phyloP scores from a whole-genome alignment of 2,888 invertebrate species.

The Lepas anatifera region DNA sequence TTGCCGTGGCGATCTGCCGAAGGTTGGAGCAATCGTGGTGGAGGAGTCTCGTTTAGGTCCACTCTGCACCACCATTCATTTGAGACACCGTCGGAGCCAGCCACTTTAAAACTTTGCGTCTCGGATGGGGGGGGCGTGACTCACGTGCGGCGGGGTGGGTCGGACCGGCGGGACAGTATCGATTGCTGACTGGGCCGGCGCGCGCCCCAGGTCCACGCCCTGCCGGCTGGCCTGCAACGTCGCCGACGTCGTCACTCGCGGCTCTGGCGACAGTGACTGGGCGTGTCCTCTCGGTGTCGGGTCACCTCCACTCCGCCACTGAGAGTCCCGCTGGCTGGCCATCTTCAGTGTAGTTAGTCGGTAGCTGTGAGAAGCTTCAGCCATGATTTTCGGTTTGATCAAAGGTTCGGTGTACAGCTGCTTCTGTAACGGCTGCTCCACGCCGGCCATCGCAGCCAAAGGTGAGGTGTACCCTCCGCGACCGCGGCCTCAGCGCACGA shows the following conservation, averaged over 20 bases:
- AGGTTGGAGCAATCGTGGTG: too few species aligned
- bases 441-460: not conserved
- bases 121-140: not conserved
- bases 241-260: constrained; percentile 13
- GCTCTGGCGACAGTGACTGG: constrained; percentile 16
- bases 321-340: too few species aligned
- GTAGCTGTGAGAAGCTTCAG: not conserved
- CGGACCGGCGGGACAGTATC: not conserved
- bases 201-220: not conserved
- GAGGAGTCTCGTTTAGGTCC: too few species aligned
- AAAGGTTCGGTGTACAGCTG: constrained; percentile 86
- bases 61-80: too few species aligned
- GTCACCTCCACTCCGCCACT: not conserved
- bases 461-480: too few species aligned
- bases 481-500: too few species aligned
- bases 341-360: not conserved
- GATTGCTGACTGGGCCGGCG: not conserved
- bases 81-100: too few species aligned
- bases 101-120: too few species aligned
- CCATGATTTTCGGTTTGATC: constrained; percentile 77
- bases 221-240: too few species aligned
- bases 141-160: not conserved
- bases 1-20: too few species aligned
- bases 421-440: constrained; percentile 74
- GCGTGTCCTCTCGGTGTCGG: constrained; percentile 28